Evolutionary conservation across 2,888 invertebrate species (phyloP).

Genomic region (Diplazon laetatorius): DNA sequence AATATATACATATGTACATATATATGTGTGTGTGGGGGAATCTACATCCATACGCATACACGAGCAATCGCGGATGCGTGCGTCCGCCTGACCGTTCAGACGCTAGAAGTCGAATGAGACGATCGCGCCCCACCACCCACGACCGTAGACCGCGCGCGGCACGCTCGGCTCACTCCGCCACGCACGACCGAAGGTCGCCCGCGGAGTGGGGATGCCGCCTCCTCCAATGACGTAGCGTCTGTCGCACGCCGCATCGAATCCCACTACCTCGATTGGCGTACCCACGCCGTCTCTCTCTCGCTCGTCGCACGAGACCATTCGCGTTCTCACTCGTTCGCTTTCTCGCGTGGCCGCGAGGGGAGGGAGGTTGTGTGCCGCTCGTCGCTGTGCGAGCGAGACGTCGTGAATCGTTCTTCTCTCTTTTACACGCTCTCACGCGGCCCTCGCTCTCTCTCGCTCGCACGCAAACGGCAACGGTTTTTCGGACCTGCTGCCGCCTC

Average conservation of each 20-base stretch:
- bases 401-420: constrained; percentile 52
- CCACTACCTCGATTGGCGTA: constrained; percentile 74
- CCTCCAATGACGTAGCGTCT: constrained; percentile 74
- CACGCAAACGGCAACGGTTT: constrained; percentile 54
- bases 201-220: constrained; percentile 67
- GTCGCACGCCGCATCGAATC: constrained; percentile 81
- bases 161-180: constrained; percentile 77
- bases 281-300: constrained; percentile 48
- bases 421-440: constrained; percentile 55
- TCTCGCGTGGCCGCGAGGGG: constrained; percentile 45
- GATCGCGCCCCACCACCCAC: constrained; percentile 67
- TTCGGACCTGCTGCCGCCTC: constrained; percentile 62
- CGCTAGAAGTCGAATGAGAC: constrained; percentile 65
- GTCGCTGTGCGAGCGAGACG: constrained; percentile 61
- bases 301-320: constrained; percentile 44
- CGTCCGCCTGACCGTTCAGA: constrained; percentile 54
- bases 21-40: too few species aligned
- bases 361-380: too few species aligned
- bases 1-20: too few species aligned
- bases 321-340: constrained; percentile 46
- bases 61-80: background rate
- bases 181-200: constrained; percentile 61
- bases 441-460: constrained; percentile 54
- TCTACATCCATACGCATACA: too few species aligned
- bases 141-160: constrained; percentile 61